These are phyloP conservation scores for Pangasianodon hypophthalmus DNA, from an alignment of 2,113 vertebrate genomes.

Conservation along the genomic window DNA sequence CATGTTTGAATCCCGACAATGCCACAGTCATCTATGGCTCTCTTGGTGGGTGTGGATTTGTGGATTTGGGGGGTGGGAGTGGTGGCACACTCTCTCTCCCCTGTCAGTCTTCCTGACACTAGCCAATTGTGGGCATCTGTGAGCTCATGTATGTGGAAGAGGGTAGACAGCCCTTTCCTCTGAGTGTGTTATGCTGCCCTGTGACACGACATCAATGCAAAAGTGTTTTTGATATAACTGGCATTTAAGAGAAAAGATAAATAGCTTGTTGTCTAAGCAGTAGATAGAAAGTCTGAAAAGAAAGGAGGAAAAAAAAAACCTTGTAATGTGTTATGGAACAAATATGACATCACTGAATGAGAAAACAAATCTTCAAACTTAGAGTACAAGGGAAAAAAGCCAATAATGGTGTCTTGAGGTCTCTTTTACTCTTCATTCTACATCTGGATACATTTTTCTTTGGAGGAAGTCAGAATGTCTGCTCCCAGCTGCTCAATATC, in stretches of 20 bases:
- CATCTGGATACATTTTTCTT: constrained; percentile 43
- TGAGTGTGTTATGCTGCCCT: background rate
- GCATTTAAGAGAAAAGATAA: background rate
- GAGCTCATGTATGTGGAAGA: background rate
- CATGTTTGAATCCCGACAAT: background rate
- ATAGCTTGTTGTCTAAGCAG: background rate
- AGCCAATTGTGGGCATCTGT: background rate
- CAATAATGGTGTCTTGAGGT: constrained; percentile 9
- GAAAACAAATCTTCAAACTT: constrained; percentile 20
- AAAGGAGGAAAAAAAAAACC: background rate
- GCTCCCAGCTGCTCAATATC: constrained; percentile 31
- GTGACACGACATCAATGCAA: background rate
- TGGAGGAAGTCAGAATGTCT: constrained; percentile 14
- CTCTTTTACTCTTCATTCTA: constrained; percentile 12
- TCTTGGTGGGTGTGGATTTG: background rate
- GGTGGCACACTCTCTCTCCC: background rate
- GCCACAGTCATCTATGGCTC: background rate
- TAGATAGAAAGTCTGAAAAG: background rate
- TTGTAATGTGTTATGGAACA: background rate
- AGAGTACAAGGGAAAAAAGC: background rate
- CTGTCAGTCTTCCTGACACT: background rate
- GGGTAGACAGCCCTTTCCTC: background rate
- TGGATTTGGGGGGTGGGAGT: background rate
- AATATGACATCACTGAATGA: background rate
- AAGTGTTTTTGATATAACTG: background rate